Percentiles rank a stretch among this genome's conserved stretches.
Evolutionary conservation across 2,888 invertebrate genomes (phyloP).

Genomic region (Maniola hyperantus): DNA sequence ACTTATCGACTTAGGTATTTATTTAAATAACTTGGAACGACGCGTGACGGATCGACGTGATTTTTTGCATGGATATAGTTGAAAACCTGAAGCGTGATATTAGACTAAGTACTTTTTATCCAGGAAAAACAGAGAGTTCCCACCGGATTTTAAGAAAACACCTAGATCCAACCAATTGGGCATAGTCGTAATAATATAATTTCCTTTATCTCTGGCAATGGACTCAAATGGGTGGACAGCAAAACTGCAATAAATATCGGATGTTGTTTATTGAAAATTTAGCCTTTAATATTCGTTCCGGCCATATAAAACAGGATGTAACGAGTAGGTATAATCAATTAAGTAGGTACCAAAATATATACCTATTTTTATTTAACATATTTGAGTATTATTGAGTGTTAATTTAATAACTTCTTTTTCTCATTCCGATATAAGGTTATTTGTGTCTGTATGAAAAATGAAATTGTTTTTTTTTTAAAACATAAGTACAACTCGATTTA

Average conservation of each 20-base stretch:
- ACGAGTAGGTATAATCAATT: background rate
- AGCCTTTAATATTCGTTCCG: constrained; percentile 9
- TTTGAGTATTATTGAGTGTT: constrained; percentile 12
- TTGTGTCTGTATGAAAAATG: background rate
- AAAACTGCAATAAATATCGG: constrained; percentile 8
- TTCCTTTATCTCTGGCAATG: background rate
- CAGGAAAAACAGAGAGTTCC: no score
- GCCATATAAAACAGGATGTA: constrained; percentile 2
- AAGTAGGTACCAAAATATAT: background rate
- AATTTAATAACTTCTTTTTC: constrained; percentile 4
- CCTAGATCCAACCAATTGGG: no score
- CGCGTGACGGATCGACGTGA: no score
- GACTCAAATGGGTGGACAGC: background rate
- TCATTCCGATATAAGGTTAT: background rate
- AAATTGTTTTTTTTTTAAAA: background rate
- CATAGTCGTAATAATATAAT: background rate
- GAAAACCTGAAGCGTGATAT: no score
- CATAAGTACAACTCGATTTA: background rate
- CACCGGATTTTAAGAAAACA: no score
- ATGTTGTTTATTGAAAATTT: constrained; percentile 8
- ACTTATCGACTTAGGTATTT: no score
- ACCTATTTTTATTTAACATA: background rate
- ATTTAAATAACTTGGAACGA: no score
- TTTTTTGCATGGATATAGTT: no score
- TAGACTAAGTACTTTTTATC: no score